phyloP scores from a whole-genome alignment of 2,888 invertebrate species.

The Osmoderma eremita region DNA sequence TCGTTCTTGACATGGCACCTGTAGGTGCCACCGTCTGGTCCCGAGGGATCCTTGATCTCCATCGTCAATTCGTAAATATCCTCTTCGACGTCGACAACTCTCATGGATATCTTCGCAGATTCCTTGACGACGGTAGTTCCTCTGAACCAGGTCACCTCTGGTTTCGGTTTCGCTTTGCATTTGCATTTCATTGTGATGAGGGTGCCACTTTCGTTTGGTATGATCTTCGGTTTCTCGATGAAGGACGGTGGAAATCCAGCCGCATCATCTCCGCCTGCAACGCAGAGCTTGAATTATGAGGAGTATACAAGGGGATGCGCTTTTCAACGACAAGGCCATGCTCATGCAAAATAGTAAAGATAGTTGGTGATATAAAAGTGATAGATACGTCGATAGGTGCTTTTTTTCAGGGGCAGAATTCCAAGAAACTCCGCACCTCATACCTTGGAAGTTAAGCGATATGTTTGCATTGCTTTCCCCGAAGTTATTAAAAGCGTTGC shows the following conservation, averaged over 20 bases:
- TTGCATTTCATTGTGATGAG: constrained; percentile 97
- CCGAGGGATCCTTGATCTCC: constrained; percentile 84
- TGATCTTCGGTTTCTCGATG: constrained; percentile 98
- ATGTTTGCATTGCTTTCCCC: constrained; percentile 99
- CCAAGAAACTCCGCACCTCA: constrained; percentile 55
- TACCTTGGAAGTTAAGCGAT: constrained; percentile 99
- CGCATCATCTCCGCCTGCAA: constrained; percentile 89
- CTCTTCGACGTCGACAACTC: constrained; percentile 79
- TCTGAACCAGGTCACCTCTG: constrained; percentile 94
- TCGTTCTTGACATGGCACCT: constrained; percentile 96
- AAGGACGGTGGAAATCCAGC: constrained; percentile 96
- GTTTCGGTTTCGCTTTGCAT: constrained; percentile 94
- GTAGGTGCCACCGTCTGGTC: constrained; percentile 86
- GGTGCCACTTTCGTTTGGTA: constrained; percentile 97
- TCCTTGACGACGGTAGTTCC: constrained; percentile 87
- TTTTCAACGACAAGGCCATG: constrained; percentile 59
- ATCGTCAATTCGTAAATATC: constrained; percentile 88
- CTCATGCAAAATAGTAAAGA: constrained; percentile 61
- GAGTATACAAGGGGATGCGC: constrained; percentile 43
- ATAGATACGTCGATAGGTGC: background rate
- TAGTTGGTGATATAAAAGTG: too few relatives aligned
- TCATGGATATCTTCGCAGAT: constrained; percentile 85
- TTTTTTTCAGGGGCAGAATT: constrained; percentile 16
- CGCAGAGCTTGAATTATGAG: constrained; percentile 41
- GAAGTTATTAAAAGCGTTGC: constrained; percentile 97